Evolutionary conservation across 2,888 invertebrate genomes (phyloP), one percentile per base, ranked within the genome.

Genomic region (Aporophyla lueneburgensis): DNA sequence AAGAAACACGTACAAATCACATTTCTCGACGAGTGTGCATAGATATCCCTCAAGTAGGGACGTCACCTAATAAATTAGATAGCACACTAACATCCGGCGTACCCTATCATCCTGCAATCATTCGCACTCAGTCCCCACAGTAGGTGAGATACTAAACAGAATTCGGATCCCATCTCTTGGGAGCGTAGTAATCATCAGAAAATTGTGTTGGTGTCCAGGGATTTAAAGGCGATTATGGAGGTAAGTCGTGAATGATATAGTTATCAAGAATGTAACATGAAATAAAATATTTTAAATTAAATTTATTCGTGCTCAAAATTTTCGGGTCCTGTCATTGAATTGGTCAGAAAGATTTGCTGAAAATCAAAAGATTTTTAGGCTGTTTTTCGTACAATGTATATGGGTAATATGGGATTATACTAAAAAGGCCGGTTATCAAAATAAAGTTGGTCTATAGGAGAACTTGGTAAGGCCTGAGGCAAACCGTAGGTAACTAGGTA

Each of bases 71-170:
- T 89, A 86, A 89, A 92, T 86, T 89, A 86, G 84, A 89, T 85
- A 86, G 76, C 75, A 69, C 49, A 80, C 77, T 40, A 69, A 80
- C 86, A 90, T 90, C 90, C 92, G 87, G 74, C 86, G 85, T 86
- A 76, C 85, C 87, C 88, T 85, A 86, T 87, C 89, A 87, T 92
- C 91, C 91, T 89, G 90, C 72, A 77, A 90, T 89, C 89, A 89
- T 87, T 86, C 78, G 65, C 76, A 80, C 76, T 72, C 72, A 12
- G 83, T 54, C 76, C 78, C 78, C 72, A 70, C 61, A 33, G 65
- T 70, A 59, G 67, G 73, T 71, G 74, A 72, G 77, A 78, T 65
- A 68, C 67, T 68, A 68, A 63, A 24, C 27, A 67, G n/a, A 71
- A 65, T 66, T 81, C 53, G 33, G 71, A 19, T 70, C 21, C 40